Conservation (phyloP, 2,113 vertebrate genomes). For the Cyprinodon variegatus region DNA sequence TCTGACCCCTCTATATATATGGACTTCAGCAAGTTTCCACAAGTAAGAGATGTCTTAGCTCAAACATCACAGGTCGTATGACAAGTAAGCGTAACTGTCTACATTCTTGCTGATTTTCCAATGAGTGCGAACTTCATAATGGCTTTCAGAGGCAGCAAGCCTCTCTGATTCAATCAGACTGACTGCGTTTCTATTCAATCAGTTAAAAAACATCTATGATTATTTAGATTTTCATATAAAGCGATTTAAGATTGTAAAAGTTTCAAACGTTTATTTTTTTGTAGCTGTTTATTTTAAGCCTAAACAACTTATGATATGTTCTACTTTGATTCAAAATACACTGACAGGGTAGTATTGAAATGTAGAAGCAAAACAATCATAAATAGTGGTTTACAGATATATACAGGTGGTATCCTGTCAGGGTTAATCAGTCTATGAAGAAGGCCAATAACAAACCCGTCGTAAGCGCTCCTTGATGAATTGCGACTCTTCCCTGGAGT, state of each 20-base stretch:
- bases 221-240: neutral
- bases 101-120: slow-evolving; percentile 25
- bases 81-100: slow-evolving; percentile 33
- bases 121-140: slow-evolving; percentile 17
- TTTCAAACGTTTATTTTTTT: neutral
- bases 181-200: neutral
- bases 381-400: neutral
- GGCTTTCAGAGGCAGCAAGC: slow-evolving; percentile 2
- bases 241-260: neutral
- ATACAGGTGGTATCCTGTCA: neutral
- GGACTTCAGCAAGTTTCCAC: slow-evolving; percentile 34
- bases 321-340: neutral
- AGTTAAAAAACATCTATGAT: neutral
- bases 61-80: slow-evolving; percentile 44
- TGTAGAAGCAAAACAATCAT: neutral
- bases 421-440: neutral
- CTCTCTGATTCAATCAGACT: slow-evolving; percentile 11
- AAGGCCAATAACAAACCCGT: slow-evolving; percentile 75
- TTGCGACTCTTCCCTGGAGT: slow-evolving; percentile 85
- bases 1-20: slow-evolving; percentile 2
- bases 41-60: slow-evolving; percentile 28
- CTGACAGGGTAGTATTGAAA: neutral
- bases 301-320: neutral
- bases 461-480: slow-evolving; percentile 86
- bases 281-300: neutral